Evolutionary conservation across 2,113 vertebrate genomes (phyloP), one percentile per base, ranked within the genome.

Genomic region (Gila orcuttii): DNA sequence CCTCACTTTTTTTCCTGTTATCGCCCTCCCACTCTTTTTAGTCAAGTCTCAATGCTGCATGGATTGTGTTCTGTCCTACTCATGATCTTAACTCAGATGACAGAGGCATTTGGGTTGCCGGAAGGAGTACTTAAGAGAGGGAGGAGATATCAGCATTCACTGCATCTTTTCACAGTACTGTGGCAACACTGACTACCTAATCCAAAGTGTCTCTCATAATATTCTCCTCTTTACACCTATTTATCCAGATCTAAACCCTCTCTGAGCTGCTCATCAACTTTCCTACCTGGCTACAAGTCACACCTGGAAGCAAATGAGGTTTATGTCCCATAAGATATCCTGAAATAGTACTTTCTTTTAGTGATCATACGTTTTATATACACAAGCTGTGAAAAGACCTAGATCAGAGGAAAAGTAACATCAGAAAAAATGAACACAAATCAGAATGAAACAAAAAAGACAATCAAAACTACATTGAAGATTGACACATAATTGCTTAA

Each of bases 341-440:
- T 47, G 12, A 28, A 47, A 50, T 78, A 23, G 28, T 78, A 21
- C 7, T 36, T 55, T 31, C 31, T 42, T 42, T 69, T 55, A 57
- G 6, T 62, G n/a, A 68, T 71, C 52, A 55, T 57, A 57, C 47
- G 25, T 73, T 74, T 73, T 80, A 80, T 77, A 82, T 87, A 91
- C 21, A 95, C 95, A 98, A 99, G 97, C 98, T 99, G 97, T 99
- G 98, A 99, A 99, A 99, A 99, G 97, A 97, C 96, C 98, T 96
- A 92, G 95, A 93, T 96, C 94, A 95, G 95, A 98, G 97, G 95
- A 96, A 97, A 98, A 97, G 96, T 97, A 96, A 97, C 96, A 97
- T 96, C 94, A 93, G 92, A 92, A 91, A 93, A 93, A 93, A 88
- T 33, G 91, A 94, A 87, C 95, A 96, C 60, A 94, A 96, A 96